Evolutionary conservation across 2,888 invertebrate genomes (phyloP).

Genomic region (Parnassius glacialis): DNA sequence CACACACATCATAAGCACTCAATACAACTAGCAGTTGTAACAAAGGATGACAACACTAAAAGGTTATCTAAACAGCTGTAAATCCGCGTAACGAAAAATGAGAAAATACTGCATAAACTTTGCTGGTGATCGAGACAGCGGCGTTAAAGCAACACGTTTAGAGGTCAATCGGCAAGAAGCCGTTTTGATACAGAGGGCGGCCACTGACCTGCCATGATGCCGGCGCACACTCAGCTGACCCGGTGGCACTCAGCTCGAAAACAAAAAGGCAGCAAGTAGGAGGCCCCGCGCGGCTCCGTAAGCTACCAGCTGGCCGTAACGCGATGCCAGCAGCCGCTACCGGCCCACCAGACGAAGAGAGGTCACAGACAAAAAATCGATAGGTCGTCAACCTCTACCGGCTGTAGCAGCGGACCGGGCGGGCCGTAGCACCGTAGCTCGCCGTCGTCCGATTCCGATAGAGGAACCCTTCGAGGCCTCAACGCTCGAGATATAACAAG

Average conservation of each 20-base stretch:
- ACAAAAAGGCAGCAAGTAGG: slow-evolving; percentile 32
- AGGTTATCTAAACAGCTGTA: slow-evolving; percentile 28
- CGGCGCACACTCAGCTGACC: slow-evolving; percentile 51
- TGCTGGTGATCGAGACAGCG: not conserved
- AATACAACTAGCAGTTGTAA: slow-evolving; percentile 35
- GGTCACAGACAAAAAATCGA: slow-evolving; percentile 80
- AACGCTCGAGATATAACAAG: slow-evolving; percentile 45
- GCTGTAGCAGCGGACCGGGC: slow-evolving; percentile 64
- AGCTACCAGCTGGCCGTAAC: slow-evolving; percentile 34
- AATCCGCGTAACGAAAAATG: not conserved
- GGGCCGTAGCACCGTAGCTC: slow-evolving; percentile 54
- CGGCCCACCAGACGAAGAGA: slow-evolving; percentile 68
- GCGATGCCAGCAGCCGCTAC: slow-evolving; percentile 45
- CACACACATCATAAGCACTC: slow-evolving; percentile 1
- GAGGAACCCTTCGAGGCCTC: slow-evolving; percentile 38
- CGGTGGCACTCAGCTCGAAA: slow-evolving; percentile 26
- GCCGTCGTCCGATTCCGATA: slow-evolving; percentile 35
- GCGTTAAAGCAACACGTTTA: slow-evolving; percentile 19
- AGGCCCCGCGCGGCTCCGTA: slow-evolving; percentile 32
- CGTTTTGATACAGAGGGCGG: slow-evolving; percentile 37
- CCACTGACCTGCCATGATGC: slow-evolving; percentile 59
- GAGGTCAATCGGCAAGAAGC: slow-evolving; percentile 38
- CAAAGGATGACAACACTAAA: slow-evolving; percentile 43
- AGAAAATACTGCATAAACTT: slow-evolving; percentile 1
- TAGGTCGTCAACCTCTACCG: slow-evolving; percentile 77